Percentiles rank a stretch among this genome's conserved stretches.
Evolutionary conservation across 2,113 vertebrate genomes (phyloP).

Genomic region (Deroptyus accipitrinus): DNA sequence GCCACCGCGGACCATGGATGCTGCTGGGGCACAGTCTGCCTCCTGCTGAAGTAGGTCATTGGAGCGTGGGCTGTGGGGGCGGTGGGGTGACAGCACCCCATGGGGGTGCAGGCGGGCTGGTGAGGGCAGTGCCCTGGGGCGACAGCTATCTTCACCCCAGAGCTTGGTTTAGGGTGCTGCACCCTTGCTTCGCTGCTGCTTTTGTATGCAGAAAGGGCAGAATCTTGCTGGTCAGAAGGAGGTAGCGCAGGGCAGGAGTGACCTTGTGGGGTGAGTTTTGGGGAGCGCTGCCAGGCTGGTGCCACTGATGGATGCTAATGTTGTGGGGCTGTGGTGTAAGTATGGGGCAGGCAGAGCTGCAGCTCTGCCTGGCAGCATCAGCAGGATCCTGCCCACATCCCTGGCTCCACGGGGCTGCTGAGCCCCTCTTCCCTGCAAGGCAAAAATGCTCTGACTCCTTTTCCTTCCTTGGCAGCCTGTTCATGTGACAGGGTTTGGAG

Average conservation of each 20-base stretch:
- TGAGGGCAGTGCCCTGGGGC: fast-evolving
- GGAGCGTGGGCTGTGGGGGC: background rate
- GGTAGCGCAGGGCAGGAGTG: background rate
- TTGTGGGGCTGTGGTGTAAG: background rate
- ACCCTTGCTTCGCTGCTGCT: background rate
- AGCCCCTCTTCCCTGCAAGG: background rate
- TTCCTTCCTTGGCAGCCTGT: background rate
- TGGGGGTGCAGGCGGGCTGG: background rate
- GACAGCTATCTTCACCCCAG: fast-evolving
- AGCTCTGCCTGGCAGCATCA: fast-evolving
- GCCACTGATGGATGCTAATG: background rate
- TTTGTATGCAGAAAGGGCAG: background rate
- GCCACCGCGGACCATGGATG: fast-evolving
- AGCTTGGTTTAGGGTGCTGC: fast-evolving
- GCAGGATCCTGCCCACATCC: too few species aligned
- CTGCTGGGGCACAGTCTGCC: background rate
- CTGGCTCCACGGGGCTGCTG: background rate
- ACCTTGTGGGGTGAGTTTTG: fast-evolving
- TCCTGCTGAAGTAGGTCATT: conserved; percentile 24
- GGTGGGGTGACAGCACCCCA: background rate
- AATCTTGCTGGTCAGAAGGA: fast-evolving
- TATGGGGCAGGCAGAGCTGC: background rate
- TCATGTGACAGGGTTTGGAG: fast-evolving
- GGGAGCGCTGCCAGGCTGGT: background rate
- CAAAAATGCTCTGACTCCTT: background rate